phyloP scores from a whole-genome alignment of 2,888 invertebrate genomes.

The Eledona agricola region DNA sequence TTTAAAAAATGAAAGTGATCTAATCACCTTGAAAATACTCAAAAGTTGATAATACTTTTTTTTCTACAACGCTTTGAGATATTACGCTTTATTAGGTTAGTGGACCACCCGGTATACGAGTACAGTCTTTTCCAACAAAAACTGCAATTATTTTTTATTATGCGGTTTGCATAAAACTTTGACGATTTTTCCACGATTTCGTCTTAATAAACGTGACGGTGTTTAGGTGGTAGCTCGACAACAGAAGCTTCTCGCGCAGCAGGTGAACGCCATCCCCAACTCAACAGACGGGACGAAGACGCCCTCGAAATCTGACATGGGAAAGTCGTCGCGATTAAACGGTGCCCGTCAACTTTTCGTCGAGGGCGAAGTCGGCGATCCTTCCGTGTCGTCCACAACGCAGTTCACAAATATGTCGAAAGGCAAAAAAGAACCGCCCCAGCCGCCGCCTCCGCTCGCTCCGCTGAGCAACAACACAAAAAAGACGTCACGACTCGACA shows the following conservation, averaged over 20 bases:
- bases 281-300: slow-evolving; percentile 42
- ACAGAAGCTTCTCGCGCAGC: slow-evolving; percentile 68
- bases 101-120: too few species aligned
- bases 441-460: slow-evolving; percentile 64
- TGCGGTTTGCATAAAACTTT: too few species aligned
- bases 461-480: slow-evolving; percentile 57
- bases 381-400: slow-evolving; percentile 59
- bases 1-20: too few species aligned
- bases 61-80: too few species aligned
- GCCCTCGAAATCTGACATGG: slow-evolving; percentile 55
- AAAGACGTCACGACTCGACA: slow-evolving; percentile 52
- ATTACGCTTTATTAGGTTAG: too few species aligned
- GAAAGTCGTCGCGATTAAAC: slow-evolving; percentile 57
- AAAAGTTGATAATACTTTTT: too few species aligned
- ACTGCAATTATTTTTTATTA: too few species aligned
- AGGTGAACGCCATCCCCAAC: slow-evolving; percentile 43
- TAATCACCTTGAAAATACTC: too few species aligned
- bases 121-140: too few species aligned
- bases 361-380: slow-evolving; percentile 59
- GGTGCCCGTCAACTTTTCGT: slow-evolving; percentile 59
- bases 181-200: too few species aligned
- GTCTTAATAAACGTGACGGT: too few species aligned
- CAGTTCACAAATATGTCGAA: slow-evolving; percentile 54
- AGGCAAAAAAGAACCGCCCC: slow-evolving; percentile 61
- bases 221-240: slow-evolving; percentile 74